Evolutionary conservation across 2,113 vertebrate species (phyloP), one percentile per base, ranked within the genome.

Genomic region (Rana temporaria): DNA sequence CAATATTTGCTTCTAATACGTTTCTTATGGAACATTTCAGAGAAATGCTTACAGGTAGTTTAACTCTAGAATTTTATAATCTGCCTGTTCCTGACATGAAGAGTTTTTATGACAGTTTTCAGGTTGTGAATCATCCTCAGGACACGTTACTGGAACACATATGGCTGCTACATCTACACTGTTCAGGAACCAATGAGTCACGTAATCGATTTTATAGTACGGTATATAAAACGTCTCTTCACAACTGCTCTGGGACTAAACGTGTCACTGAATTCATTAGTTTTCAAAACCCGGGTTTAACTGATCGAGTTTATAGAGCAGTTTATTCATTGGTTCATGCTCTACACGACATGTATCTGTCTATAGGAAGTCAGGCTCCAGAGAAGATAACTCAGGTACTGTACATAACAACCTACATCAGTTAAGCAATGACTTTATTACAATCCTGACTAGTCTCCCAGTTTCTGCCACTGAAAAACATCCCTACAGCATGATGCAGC

Each of bases 131-230:
- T 24, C 15, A 76, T 17, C 74, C 74, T 48, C 15, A 63, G 17
- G 74, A 76, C 6, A 63, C 14, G 9, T 26, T 76, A 22, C 32
- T 76, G 15, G n/a, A n/a, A 34, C 30, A 74, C n/a, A 59, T 74
- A 22, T 75, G 72, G n/a, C n/a, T 72, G 70, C 0, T 56, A 11
- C 6, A 56, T 53, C 9, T 57, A 5, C 15, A 18, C 22, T 72
- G 70, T 56, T 53, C 22, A n/a, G n/a, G n/a, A 18, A 16, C 48
- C 5, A 19, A 52, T 15, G 24, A 30, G 17, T 17, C 15, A 1
- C 4, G 4, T 5, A 30, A 30, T 11, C 1, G 30, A 19, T 3
- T 56, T 26, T 52, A 26, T 18, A 4, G 6, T 6, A 8, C 14
- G 6, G 6, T 57, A 30, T 73, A 73, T 18, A 73, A 73, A 0